phyloP scores from a whole-genome alignment of 2,797 vertebrate species.

The Epinephelus malabaricus region DNA sequence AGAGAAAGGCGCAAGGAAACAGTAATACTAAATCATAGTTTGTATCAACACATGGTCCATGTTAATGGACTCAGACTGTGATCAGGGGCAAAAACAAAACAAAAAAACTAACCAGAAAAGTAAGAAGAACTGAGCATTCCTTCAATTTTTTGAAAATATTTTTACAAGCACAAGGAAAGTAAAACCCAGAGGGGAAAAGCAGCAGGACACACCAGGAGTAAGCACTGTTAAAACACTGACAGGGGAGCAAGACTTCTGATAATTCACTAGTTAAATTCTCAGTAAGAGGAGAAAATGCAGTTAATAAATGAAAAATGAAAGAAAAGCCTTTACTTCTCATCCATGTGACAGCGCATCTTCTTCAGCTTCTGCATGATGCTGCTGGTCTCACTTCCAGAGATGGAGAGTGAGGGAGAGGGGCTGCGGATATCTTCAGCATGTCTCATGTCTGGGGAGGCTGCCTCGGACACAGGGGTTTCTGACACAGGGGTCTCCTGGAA shows the following conservation, averaged over 20 bases:
- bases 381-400: constrained; percentile 97
- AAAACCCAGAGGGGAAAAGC: constrained; percentile 7
- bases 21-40: neutral
- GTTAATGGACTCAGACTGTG: neutral
- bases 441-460: constrained; percentile 79
- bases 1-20: neutral
- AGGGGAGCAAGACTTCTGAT: neutral
- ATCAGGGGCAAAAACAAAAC: neutral
- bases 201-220: neutral
- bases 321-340: constrained; percentile 92
- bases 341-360: constrained; percentile 97
- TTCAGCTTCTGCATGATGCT: constrained; percentile 99
- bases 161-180: neutral
- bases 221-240: constrained; percentile 14
- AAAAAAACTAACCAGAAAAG: neutral
- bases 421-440: constrained; percentile 90
- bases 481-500: constrained; percentile 88
- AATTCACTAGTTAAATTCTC: neutral
- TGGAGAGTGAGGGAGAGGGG: constrained; percentile 91
- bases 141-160: neutral
- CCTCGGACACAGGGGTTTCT: constrained; percentile 81
- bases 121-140: neutral
- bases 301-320: constrained; percentile 11
- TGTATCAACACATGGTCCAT: neutral
- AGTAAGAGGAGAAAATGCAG: neutral